Evolutionary conservation across 2,888 invertebrate species (phyloP).

Genomic region (Synanthedon vespiformis): DNA sequence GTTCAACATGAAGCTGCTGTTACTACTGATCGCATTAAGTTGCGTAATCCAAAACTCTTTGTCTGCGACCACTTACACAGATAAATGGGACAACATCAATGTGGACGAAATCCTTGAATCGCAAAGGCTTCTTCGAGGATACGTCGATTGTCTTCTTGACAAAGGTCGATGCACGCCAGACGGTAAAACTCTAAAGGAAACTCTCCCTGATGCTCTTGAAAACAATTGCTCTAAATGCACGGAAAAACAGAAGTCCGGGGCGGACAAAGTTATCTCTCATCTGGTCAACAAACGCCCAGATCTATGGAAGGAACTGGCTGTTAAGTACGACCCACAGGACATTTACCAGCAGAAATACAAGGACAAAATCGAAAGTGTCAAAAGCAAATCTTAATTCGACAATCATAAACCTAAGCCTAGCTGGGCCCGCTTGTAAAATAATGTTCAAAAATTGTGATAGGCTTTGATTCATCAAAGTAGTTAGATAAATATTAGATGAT

Average conservation of each 20-base stretch:
- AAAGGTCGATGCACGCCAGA: conserved; percentile 76
- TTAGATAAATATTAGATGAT: neutral
- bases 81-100: conserved; percentile 78
- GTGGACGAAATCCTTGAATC: conserved; percentile 76
- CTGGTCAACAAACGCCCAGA: conserved; percentile 77
- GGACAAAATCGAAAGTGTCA: conserved; percentile 43
- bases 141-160: conserved; percentile 76
- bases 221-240: conserved; percentile 79
- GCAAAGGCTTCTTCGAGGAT: conserved; percentile 74
- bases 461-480: neutral
- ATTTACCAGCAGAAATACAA: conserved; percentile 76
- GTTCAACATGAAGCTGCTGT: conserved; percentile 47
- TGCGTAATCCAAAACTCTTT: conserved; percentile 38
- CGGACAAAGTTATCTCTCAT: conserved; percentile 76
- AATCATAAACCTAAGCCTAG: too few relatives aligned
- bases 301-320: conserved; percentile 75
- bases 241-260: conserved; percentile 58
- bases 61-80: conserved; percentile 68
- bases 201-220: conserved; percentile 78
- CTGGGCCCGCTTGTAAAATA: too few relatives aligned
- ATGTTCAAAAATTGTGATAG: too few relatives aligned
- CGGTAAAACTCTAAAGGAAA: conserved; percentile 69
- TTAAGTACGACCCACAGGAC: conserved; percentile 79
- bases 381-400: conserved; percentile 9
- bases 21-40: conserved; percentile 36